phyloP scores from a whole-genome alignment of 1,140 invertebrate genomes.

The Neodiprion fabricii region DNA sequence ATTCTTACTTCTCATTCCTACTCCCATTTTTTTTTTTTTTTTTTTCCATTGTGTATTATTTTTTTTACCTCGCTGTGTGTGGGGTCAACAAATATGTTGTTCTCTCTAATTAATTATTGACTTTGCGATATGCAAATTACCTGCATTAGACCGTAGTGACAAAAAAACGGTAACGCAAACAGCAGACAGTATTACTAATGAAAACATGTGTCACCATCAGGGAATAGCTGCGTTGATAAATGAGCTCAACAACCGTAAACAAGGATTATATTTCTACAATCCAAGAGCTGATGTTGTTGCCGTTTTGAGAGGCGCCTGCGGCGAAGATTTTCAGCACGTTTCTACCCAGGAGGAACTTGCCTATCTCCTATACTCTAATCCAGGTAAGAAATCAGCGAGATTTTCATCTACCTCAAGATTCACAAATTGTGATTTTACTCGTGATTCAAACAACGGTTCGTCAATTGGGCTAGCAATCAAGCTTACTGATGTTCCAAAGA shows the following conservation, averaged over 20 bases:
- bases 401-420: too few species aligned
- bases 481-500: too few species aligned
- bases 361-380: slow-evolving; percentile 54
- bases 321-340: slow-evolving; percentile 66
- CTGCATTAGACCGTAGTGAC: too few species aligned
- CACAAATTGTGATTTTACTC: not conserved
- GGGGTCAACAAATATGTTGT: not conserved
- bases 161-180: too few species aligned
- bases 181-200: too few species aligned
- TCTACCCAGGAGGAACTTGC: slow-evolving; percentile 63
- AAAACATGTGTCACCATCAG: slow-evolving; percentile 33
- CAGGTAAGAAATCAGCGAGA: slow-evolving; percentile 35
- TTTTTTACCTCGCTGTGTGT: slow-evolving; percentile 6
- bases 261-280: slow-evolving; percentile 69
- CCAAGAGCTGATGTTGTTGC: slow-evolving; percentile 63
- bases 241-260: slow-evolving; percentile 73
- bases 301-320: slow-evolving; percentile 65
- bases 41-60: slow-evolving; percentile 10
- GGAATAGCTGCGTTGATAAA: slow-evolving; percentile 77
- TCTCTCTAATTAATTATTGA: slow-evolving; percentile 17
- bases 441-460: not conserved
- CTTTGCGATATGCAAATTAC: too few species aligned
- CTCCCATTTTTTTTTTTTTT: slow-evolving; percentile 11
- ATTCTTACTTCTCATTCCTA: too few species aligned
- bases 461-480: not conserved